Conservation (phyloP, 2,113 vertebrate genomes). For the Sinocyclocheilus anshuiensis region DNA sequence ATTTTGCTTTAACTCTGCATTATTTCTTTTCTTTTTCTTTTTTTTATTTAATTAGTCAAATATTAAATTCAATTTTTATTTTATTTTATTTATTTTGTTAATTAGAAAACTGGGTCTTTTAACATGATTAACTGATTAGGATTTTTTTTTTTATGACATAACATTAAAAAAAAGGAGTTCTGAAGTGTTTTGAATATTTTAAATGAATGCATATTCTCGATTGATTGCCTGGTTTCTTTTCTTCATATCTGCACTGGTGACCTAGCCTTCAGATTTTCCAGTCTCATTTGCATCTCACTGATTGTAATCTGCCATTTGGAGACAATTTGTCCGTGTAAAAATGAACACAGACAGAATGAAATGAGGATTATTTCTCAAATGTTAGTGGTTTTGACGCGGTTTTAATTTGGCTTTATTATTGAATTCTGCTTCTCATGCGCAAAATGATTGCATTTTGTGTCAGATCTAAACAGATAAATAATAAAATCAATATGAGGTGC, state of each 20-base stretch:
- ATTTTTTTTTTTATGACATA: no score
- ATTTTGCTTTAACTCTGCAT: no score
- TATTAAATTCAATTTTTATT: no score
- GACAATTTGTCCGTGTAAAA: background rate
- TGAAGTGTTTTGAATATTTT: background rate
- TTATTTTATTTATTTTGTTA: no score
- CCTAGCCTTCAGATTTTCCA: background rate
- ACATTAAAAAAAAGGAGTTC: background rate
- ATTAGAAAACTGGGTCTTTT: background rate
- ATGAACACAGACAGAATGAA: background rate
- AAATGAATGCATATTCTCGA: background rate
- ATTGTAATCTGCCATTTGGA: background rate
- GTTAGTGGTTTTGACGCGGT: background rate
- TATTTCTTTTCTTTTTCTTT: no score
- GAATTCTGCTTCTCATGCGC: background rate
- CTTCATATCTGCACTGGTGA: background rate
- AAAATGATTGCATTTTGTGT: background rate
- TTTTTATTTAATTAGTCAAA: no score
- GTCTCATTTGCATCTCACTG: background rate
- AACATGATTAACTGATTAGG: background rate
- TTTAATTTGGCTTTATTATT: slow-evolving; percentile 3
- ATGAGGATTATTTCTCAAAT: background rate
- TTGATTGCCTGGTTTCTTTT: background rate
- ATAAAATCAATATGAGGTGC: background rate
- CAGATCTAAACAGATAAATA: slow-evolving; percentile 6